phyloP scores from a whole-genome alignment of 2,888 invertebrate species.

The Erebia ligea region DNA sequence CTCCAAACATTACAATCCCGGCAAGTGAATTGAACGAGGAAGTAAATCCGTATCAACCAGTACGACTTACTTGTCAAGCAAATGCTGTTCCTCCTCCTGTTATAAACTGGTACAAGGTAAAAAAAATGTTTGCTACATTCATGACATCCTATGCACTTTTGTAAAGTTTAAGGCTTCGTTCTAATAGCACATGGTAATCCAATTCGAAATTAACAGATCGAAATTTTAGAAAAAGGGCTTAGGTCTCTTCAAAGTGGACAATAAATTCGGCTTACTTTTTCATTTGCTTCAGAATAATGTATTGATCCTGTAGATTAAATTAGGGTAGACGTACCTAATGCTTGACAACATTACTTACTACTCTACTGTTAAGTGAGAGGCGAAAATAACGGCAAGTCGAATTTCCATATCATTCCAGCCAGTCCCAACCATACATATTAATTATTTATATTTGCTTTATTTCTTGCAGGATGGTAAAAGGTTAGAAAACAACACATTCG shows the following conservation, averaged over 20 bases:
- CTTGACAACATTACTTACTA: too few species aligned
- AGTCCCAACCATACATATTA: neutral
- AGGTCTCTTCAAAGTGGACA: too few species aligned
- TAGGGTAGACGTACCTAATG: too few species aligned
- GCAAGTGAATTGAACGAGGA: conserved; percentile 48
- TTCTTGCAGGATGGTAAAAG: conserved; percentile 46
- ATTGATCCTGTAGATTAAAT: too few species aligned
- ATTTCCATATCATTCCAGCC: neutral
- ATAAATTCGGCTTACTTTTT: too few species aligned
- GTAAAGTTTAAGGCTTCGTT: too few species aligned
- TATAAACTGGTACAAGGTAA: conserved; percentile 89
- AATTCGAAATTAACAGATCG: too few species aligned
- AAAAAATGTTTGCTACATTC: conserved; percentile 35
- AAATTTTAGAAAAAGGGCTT: too few species aligned
- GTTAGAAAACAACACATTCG: conserved; percentile 44
- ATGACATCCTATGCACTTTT: too few species aligned
- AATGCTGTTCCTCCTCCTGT: conserved; percentile 85
- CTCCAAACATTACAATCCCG: conserved; percentile 51
- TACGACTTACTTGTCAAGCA: conserved; percentile 78
- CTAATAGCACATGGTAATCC: too few species aligned
- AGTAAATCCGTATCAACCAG: conserved; percentile 50
- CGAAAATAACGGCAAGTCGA: neutral
- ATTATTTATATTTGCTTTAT: neutral
- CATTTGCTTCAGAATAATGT: too few species aligned
- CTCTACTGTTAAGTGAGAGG: too few species aligned